Conservation (phyloP, 2,888 invertebrate genomes). For the Nephrotoma guestfalica region DNA sequence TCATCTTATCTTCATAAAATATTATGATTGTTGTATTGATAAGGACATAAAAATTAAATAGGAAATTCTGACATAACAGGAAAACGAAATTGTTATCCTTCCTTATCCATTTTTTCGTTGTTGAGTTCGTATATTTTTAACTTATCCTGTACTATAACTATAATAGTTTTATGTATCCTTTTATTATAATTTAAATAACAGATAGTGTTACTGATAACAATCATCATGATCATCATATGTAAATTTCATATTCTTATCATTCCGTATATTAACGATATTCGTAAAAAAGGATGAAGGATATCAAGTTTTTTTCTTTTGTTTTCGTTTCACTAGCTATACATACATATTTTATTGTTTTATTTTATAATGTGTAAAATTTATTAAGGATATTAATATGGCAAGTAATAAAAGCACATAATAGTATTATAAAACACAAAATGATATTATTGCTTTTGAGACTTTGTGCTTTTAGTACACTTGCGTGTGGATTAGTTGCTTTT, state of each 20-base stretch:
- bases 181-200: neutral
- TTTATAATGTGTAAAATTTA: neutral
- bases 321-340: neutral
- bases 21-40: neutral
- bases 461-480: neutral
- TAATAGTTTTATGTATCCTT: neutral
- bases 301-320: neutral
- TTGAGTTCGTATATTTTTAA: neutral
- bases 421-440: neutral
- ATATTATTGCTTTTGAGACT: neutral
- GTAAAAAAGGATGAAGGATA: neutral
- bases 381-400: neutral
- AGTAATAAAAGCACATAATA: neutral
- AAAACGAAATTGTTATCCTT: neutral
- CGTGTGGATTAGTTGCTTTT: neutral
- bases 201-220: neutral
- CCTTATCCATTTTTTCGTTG: neutral
- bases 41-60: neutral
- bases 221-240: neutral
- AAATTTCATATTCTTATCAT: neutral
- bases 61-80: neutral
- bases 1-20: neutral
- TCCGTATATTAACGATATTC: neutral
- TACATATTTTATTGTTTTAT: neutral
- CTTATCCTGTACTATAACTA: neutral